phyloP scores from a whole-genome alignment of 2,797 vertebrate species.

The Sphenodon punctatus region DNA sequence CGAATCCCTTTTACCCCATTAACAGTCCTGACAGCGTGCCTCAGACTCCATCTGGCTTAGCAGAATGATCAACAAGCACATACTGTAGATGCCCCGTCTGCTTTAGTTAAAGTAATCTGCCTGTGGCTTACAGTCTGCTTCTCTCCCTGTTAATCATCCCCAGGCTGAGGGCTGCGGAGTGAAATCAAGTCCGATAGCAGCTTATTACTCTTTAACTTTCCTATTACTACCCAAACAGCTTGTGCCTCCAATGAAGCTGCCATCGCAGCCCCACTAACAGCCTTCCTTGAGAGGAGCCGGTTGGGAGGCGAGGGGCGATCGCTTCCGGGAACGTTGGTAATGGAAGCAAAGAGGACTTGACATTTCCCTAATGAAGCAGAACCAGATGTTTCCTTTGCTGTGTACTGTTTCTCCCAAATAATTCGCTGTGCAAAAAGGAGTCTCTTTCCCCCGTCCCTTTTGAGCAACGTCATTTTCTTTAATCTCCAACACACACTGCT shows the following conservation, averaged over 20 bases:
- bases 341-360: conserved; percentile 38
- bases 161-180: neutral
- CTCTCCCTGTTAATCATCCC: neutral
- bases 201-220: conserved; percentile 50
- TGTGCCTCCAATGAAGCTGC: conserved; percentile 22
- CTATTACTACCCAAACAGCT: conserved; percentile 29
- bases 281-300: conserved; percentile 26
- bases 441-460: neutral
- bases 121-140: neutral
- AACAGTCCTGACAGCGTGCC: neutral
- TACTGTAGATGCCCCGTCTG: neutral
- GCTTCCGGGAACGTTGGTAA: conserved; percentile 30
- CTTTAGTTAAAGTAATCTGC: conserved; percentile 2
- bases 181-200: conserved; percentile 62
- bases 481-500: fast-evolving
- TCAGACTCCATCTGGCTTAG: neutral
- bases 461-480: neutral
- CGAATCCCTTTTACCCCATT: neutral
- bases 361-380: conserved; percentile 27
- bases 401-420: neutral
- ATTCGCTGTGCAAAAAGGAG: neutral
- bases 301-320: neutral
- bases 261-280: conserved; percentile 27
- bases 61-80: fast-evolving
- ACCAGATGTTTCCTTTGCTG: conserved; percentile 43